A percentile compares a stretch with the other conserved stretches of the same genome.
Conservation (phyloP, 2,888 invertebrate species). For the Coenonympha glycerion region DNA sequence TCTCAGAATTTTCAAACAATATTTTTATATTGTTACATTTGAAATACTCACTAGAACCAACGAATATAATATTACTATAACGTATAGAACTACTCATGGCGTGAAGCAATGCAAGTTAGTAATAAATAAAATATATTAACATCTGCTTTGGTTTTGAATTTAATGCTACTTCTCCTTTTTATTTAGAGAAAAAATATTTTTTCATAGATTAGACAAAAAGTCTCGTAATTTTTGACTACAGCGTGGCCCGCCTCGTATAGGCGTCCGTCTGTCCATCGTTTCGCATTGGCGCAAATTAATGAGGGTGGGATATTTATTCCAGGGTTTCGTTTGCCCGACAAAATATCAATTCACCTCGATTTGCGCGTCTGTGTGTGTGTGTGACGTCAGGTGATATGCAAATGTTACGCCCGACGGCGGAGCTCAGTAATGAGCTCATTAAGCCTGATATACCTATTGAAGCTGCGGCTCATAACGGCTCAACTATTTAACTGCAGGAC, state of each 20-base stretch:
- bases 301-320: constrained; percentile 72
- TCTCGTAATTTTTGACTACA: constrained; percentile 8
- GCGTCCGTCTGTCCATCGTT: constrained; percentile 57
- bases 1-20: too few species aligned
- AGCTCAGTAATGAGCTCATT: constrained; percentile 52
- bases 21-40: too few species aligned
- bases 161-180: too few species aligned
- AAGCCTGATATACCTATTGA: constrained; percentile 37
- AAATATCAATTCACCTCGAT: constrained; percentile 49
- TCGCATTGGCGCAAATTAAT: constrained; percentile 73
- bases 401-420: constrained; percentile 39
- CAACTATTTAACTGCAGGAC: constrained; percentile 31
- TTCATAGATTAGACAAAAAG: constrained; percentile 3
- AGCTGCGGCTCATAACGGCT: constrained; percentile 34
- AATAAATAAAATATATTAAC: too few species aligned
- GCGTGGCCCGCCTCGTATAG: constrained; percentile 38
- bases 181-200: too few species aligned
- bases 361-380: constrained; percentile 24
- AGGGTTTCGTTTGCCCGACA: constrained; percentile 52
- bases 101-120: too few species aligned
- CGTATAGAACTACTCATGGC: too few species aligned
- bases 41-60: too few species aligned
- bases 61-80: too few species aligned
- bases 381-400: constrained; percentile 41
- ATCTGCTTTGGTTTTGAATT: too few species aligned